These are phyloP conservation scores for Phenganax subtilis DNA, from an alignment of 92 coral and sea anemone species.

Conservation along the genomic window DNA sequence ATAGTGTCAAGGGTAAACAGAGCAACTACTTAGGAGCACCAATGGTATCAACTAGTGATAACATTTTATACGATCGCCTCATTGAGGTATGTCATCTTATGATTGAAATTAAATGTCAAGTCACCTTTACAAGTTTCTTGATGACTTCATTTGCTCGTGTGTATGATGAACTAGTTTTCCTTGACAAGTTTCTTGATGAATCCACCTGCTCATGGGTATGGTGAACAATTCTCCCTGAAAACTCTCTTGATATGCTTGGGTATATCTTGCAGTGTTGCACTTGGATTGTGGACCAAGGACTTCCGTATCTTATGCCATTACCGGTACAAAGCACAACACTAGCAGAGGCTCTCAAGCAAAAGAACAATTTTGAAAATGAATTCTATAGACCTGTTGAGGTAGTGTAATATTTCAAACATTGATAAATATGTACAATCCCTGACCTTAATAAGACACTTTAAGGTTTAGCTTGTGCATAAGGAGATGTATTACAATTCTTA, in stretches of 20 bases:
- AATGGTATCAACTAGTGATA: neutral
- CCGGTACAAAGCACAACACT: constrained; percentile 16
- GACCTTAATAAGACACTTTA: no score
- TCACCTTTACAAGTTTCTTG: neutral
- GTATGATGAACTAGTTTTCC: neutral
- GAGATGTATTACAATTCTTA: no score
- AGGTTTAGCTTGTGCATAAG: no score
- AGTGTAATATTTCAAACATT: neutral
- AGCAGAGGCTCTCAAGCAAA: constrained; percentile 42
- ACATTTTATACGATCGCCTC: constrained; percentile 16
- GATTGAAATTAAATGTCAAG: no score
- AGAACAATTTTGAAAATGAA: constrained; percentile 68
- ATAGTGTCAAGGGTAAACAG: constrained; percentile 65
- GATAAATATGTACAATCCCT: neutral
- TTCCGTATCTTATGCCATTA: constrained; percentile 42
- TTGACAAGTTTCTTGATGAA: neutral
- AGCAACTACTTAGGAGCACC: constrained; percentile 20
- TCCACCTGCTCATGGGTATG: neutral
- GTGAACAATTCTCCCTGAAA: neutral
- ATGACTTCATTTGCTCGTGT: neutral
- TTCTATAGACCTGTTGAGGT: constrained; percentile 74
- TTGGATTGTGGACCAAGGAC: constrained; percentile 82
- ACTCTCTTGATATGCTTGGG: neutral
- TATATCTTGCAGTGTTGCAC: constrained; percentile 52
- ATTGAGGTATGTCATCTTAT: constrained; percentile 17